These are phyloP conservation scores for Cataglyphis hispanica DNA, from an alignment of 1,140 invertebrate species.

Conservation along the genomic window DNA sequence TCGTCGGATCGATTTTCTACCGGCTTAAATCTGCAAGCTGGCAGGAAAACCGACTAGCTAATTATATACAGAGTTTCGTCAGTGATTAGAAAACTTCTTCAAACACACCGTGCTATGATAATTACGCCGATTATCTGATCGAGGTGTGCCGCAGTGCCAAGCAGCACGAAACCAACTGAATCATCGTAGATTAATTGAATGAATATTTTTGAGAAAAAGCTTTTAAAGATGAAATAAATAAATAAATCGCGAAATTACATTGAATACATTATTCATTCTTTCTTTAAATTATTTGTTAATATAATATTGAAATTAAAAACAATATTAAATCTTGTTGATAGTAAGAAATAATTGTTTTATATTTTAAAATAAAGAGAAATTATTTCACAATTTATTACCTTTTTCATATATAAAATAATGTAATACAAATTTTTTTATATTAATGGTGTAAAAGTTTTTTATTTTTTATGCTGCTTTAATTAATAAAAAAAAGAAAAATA, in stretches of 20 bases:
- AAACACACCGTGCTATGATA: neutral
- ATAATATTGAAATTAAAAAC: neutral
- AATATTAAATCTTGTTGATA: neutral
- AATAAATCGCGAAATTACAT: neutral
- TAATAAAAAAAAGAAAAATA: neutral
- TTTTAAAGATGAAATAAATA: neutral
- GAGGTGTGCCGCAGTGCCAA: neutral
- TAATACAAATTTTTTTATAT: neutral
- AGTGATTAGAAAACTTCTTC: conserved; percentile 53
- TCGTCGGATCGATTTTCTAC: conserved; percentile 30
- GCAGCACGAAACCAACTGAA: conserved; percentile 29
- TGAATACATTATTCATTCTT: neutral
- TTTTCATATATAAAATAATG: no score
- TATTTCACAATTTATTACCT: neutral
- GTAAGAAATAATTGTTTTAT: no score
- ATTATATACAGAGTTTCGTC: conserved; percentile 50
- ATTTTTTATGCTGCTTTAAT: no score
- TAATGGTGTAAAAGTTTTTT: neutral
- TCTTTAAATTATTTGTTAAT: neutral
- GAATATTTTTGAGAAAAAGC: neutral
- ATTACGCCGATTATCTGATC: conserved; percentile 49
- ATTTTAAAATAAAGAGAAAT: no score
- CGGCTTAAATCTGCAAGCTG: neutral
- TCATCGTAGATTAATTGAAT: neutral
- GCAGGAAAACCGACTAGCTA: conserved; percentile 16